These are phyloP conservation scores for Nebria brevicollis DNA, from an alignment of 2,888 invertebrate species.

Conservation along the genomic window DNA sequence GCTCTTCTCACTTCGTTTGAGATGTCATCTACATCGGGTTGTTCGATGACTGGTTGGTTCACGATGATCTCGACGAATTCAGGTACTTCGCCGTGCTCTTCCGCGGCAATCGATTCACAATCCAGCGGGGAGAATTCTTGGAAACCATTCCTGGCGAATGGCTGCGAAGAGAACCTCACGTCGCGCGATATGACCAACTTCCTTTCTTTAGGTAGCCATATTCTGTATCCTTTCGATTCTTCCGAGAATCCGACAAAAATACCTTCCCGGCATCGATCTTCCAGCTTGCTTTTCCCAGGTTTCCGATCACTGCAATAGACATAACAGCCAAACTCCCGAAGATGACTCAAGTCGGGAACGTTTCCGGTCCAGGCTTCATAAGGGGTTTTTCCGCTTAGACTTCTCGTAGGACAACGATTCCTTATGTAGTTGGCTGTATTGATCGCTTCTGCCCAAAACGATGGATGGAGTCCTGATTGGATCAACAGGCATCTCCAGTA, in stretches of 20 bases:
- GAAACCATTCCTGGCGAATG: neutral
- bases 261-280: conserved; percentile 22
- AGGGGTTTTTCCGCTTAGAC: conserved; percentile 43
- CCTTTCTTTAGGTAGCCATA: conserved; percentile 38
- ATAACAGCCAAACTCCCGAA: conserved; percentile 3
- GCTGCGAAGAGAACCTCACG: conserved; percentile 20
- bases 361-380: conserved; percentile 36
- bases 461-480: conserved; percentile 50
- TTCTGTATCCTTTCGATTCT: conserved; percentile 44
- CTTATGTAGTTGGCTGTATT: conserved; percentile 54
- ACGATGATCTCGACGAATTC: conserved; percentile 16
- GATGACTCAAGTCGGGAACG: neutral
- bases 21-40: conserved; percentile 13
- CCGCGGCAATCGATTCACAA: conserved; percentile 2
- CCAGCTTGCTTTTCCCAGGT: conserved; percentile 3
- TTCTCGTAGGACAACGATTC: conserved; percentile 54
- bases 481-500: conserved; percentile 50
- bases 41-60: neutral
- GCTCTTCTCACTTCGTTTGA: conserved; percentile 15
- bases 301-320: conserved; percentile 9
- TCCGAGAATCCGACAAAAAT: conserved; percentile 47
- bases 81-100: conserved; percentile 11
- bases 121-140: conserved; percentile 15
- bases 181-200: conserved; percentile 14
- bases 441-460: conserved; percentile 57